A percentile compares a stretch with the other conserved stretches of the same genome.
Evolutionary conservation across 2,113 vertebrate species (phyloP).

Genomic region (Vulpes vulpes): DNA sequence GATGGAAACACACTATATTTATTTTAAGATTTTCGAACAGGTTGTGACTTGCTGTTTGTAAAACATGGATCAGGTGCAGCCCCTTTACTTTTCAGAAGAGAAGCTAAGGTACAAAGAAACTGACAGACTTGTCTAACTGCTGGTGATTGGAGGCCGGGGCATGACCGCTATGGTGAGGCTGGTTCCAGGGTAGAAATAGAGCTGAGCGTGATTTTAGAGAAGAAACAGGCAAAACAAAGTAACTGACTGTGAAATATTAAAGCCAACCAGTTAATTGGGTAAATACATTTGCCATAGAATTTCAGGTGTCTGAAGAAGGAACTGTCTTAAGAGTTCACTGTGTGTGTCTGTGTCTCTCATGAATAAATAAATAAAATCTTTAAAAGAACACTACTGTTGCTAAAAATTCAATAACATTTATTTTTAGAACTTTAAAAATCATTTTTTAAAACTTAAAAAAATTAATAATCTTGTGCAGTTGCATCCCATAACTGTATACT

Average conservation of each 20-base stretch:
- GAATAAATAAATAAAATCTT: too few species aligned
- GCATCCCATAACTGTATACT: not conserved
- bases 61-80: not conserved
- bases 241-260: not conserved
- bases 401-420: constrained; percentile 26
- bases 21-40: constrained; percentile 30
- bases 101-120: not conserved
- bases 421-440: constrained; percentile 40
- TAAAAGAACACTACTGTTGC: not conserved
- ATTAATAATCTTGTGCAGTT: not conserved
- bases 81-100: constrained; percentile 35
- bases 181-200: not conserved
- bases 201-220: not conserved
- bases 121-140: not conserved
- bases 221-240: not conserved
- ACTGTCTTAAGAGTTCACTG: not conserved
- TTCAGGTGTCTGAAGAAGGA: not conserved
- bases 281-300: not conserved
- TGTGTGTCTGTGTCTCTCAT: too few species aligned
- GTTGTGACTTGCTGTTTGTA: not conserved
- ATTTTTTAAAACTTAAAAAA: not conserved
- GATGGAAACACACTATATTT: not conserved
- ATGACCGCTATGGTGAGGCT: not conserved
- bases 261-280: not conserved
- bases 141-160: not conserved